These are phyloP conservation scores for Centrocercus urophasianus DNA, from an alignment of 2,113 vertebrate genomes.

Conservation along the genomic window DNA sequence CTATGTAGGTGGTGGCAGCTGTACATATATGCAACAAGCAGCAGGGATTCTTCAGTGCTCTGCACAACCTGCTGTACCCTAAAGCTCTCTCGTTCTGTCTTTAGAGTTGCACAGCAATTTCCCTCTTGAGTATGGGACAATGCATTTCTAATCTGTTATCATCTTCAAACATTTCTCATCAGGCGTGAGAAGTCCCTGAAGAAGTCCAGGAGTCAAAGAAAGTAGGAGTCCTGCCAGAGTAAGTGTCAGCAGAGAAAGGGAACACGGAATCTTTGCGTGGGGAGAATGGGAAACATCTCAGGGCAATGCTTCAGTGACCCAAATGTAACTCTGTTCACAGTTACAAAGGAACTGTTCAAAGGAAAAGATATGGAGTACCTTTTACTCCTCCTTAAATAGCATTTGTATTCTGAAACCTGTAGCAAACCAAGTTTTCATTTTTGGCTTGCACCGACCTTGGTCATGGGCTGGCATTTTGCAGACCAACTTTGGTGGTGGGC, in stretches of 20 bases:
- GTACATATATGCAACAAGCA: neutral
- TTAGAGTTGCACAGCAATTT: neutral
- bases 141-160: neutral
- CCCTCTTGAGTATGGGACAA: neutral
- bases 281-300: neutral
- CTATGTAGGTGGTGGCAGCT: neutral
- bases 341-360: neutral
- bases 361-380: neutral
- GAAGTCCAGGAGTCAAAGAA: neutral
- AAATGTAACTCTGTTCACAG: neutral
- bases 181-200: neutral
- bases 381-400: too few relatives aligned
- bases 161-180: neutral
- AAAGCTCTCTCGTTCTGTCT: rapidly evolving
- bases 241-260: neutral
- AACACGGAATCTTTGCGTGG: rapidly evolving
- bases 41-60: neutral
- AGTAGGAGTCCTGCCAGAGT: neutral
- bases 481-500: too few relatives aligned
- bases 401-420: neutral
- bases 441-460: neutral
- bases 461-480: too few relatives aligned
- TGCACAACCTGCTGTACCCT: neutral
- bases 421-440: neutral
- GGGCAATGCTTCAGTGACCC: neutral